Evolutionary conservation across 2,888 invertebrate species (phyloP), one percentile per base, ranked within the genome.

Genomic region (Ecliptopera silaceata): DNA sequence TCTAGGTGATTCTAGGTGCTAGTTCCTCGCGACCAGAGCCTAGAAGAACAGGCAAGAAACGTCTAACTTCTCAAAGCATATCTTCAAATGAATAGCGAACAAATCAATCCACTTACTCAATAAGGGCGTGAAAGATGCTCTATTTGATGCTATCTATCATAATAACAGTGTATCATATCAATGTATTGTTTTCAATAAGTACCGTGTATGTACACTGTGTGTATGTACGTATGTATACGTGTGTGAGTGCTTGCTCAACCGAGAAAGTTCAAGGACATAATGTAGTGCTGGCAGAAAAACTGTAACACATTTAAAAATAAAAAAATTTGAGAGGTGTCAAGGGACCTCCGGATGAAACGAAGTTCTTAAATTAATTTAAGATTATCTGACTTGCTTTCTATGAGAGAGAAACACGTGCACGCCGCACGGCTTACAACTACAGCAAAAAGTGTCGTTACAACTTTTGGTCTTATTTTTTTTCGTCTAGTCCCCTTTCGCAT

Each of bases 201-300:
- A 52, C 49, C 50, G 8, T 58, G 42, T 31, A 56, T 41, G 53
- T 58, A 42, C 29, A n/a, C 5, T 41, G 20, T 36, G 18, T 47
- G 48, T 49, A 22, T 29, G 15, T 20, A 12, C 38, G 50, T 53
- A 39, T 46, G 49, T 54, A 43, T n/a, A 41, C 18, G 32, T 26
- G 52, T 43, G 50, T 58, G 59, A 51, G 31, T 22, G 5, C 64
- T 70, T 71, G 62, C 65, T 56, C 64, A 72, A 71, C 58, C 36
- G 56, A 46, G 63, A 69, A 71, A 71, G 70, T 68, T 72, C 72
- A 72, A 71, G 72, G 72, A 49, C 66, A 44, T 57, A 29, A 47
- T 4, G 64, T 61, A 63, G 3, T 45, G 63, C 5, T 47, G 0
- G 63, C 59, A 68, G 46, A 65, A 39, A 57, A 61, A 63, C 34